Conservation (phyloP, 2,888 invertebrate species). For the Atrina japonica region DNA sequence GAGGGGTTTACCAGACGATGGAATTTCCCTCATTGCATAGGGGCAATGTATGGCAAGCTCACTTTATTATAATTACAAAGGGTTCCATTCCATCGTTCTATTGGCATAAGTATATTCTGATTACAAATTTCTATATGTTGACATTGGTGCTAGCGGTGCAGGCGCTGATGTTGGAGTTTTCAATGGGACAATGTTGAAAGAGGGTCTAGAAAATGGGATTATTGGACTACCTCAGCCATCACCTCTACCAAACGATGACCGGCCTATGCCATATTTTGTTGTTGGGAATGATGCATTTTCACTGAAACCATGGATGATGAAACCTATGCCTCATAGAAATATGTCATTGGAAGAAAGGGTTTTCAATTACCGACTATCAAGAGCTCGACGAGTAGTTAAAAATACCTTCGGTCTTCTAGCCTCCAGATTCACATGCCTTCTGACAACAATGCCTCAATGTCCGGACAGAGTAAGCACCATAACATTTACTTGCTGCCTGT, state of each 20-base stretch:
- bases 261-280: not conserved
- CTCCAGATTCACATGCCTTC: not conserved
- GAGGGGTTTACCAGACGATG: not conserved
- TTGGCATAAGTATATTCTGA: not conserved
- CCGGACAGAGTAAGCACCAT: not conserved
- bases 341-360: constrained; percentile 3
- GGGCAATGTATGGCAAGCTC: not conserved
- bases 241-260: constrained; percentile 43
- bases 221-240: constrained; percentile 41
- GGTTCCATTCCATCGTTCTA: not conserved
- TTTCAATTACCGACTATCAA: constrained; percentile 1
- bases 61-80: not conserved
- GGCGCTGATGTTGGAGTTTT: not conserved
- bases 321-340: not conserved
- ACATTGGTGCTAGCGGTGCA: not conserved
- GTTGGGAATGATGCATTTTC: constrained; percentile 1
- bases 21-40: not conserved
- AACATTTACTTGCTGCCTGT: not conserved
- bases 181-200: constrained; percentile 29
- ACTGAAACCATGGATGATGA: constrained; percentile 7
- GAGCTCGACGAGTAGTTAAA: constrained; percentile 2
- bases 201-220: constrained; percentile 36
- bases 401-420: not conserved
- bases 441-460: not conserved
- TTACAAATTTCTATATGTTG: not conserved